These are phyloP conservation scores for Sminthurinus aureus DNA, from an alignment of 2,888 invertebrate species.

Conservation along the genomic window DNA sequence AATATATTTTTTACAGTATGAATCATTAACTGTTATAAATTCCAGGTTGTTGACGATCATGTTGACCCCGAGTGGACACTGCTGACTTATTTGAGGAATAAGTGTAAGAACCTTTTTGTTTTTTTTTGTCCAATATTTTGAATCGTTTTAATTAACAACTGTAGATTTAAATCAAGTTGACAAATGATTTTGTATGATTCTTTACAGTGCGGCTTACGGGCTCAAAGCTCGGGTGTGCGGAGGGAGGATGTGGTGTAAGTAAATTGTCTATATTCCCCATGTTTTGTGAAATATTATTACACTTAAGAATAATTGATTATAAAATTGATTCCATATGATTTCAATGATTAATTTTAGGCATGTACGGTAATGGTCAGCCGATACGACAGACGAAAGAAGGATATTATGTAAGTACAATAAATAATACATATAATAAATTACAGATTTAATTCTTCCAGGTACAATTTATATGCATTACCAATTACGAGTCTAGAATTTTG, in stretches of 20 bases:
- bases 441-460: too few relatives aligned
- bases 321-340: background rate
- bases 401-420: slow-evolving; percentile 65
- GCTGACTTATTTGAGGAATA: slow-evolving; percentile 80
- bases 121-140: too few relatives aligned
- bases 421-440: too few relatives aligned
- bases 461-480: too few relatives aligned
- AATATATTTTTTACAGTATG: background rate
- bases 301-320: too few relatives aligned
- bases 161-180: too few relatives aligned
- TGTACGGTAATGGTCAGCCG: slow-evolving; percentile 93
- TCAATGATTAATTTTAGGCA: slow-evolving; percentile 70
- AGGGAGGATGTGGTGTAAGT: slow-evolving; percentile 77
- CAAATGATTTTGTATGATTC: background rate
- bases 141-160: too few relatives aligned
- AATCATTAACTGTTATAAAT: background rate
- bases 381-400: slow-evolving; percentile 69
- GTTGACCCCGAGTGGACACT: slow-evolving; percentile 87
- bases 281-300: too few relatives aligned
- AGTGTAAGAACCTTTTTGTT: too few relatives aligned
- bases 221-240: slow-evolving; percentile 91
- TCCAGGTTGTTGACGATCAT: slow-evolving; percentile 74
- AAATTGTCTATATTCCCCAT: too few relatives aligned
- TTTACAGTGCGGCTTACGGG: slow-evolving; percentile 65
- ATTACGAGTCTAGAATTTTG: background rate